phyloP scores from a whole-genome alignment of 1,140 invertebrate genomes.

The Calycopis cecrops region DNA sequence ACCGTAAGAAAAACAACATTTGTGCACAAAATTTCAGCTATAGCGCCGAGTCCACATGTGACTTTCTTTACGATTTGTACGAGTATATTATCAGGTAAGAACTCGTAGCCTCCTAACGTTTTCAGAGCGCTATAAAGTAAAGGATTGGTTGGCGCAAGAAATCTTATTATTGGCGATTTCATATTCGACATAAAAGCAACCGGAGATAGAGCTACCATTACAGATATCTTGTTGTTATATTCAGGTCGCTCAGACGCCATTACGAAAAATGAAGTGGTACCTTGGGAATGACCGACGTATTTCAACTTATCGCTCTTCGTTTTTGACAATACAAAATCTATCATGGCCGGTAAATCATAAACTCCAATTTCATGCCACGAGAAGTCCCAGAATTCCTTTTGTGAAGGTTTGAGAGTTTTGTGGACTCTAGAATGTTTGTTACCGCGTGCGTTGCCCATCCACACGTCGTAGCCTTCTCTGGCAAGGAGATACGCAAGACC shows the following conservation, averaged over 20 bases:
- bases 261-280: slow-evolving; percentile 67
- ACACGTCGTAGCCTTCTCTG: slow-evolving; percentile 80
- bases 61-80: background rate
- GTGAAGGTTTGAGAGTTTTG: background rate
- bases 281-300: slow-evolving; percentile 13
- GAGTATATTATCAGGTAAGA: slow-evolving; percentile 6
- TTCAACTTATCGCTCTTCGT: slow-evolving; percentile 49
- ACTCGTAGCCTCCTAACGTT: slow-evolving; percentile 5
- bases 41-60: background rate
- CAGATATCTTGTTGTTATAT: slow-evolving; percentile 78
- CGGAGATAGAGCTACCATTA: slow-evolving; percentile 63
- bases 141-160: background rate
- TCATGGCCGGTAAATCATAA: slow-evolving; percentile 70
- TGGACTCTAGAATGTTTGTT: slow-evolving; percentile 13
- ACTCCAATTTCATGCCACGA: slow-evolving; percentile 78
- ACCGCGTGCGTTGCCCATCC: slow-evolving; percentile 76
- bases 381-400: slow-evolving; percentile 66
- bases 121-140: background rate
- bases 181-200: slow-evolving; percentile 75
- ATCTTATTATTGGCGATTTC: slow-evolving; percentile 36
- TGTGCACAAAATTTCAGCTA: background rate
- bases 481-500: slow-evolving; percentile 77
- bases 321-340: slow-evolving; percentile 64
- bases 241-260: slow-evolving; percentile 75
- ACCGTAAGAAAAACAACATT: slow-evolving; percentile 20